phyloP scores from a whole-genome alignment of 2,888 invertebrate species.

The Ennomos erosarius region DNA sequence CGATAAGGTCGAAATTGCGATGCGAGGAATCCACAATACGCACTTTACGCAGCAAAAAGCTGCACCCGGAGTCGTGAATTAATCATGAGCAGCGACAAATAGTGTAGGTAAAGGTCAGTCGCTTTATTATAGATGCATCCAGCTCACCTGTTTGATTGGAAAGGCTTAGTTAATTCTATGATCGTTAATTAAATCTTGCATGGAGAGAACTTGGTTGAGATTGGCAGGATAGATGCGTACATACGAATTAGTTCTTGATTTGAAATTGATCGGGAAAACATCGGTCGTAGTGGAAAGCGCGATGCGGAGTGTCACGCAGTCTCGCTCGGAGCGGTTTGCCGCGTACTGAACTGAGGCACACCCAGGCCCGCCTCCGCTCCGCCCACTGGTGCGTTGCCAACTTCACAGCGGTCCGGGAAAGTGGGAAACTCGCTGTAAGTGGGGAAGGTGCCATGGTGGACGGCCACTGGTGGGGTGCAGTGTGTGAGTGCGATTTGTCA shows the following conservation, averaged over 20 bases:
- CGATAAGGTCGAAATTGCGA: slow-evolving; percentile 46
- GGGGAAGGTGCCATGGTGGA: slow-evolving; percentile 60
- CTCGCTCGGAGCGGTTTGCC: slow-evolving; percentile 55
- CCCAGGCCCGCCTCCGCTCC: slow-evolving; percentile 68
- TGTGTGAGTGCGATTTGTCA: slow-evolving; percentile 54
- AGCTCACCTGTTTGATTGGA: slow-evolving; percentile 69
- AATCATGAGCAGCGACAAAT: slow-evolving; percentile 79
- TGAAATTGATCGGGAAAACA: slow-evolving; percentile 48
- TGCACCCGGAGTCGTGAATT: slow-evolving; percentile 69
- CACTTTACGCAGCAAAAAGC: slow-evolving; percentile 71
- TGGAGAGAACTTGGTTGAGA: slow-evolving; percentile 14
- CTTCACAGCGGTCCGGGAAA: slow-evolving; percentile 73
- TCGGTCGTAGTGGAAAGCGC: slow-evolving; percentile 60
- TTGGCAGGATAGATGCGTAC: slow-evolving; percentile 13
- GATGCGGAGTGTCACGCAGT: slow-evolving; percentile 54
- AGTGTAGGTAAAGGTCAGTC: slow-evolving; percentile 77
- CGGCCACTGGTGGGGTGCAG: slow-evolving; percentile 56
- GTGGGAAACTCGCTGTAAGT: slow-evolving; percentile 74
- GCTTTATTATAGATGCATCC: slow-evolving; percentile 70
- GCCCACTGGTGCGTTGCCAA: slow-evolving; percentile 68
- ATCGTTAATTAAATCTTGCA: slow-evolving; percentile 36
- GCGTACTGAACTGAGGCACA: slow-evolving; percentile 54
- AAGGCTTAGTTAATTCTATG: slow-evolving; percentile 37
- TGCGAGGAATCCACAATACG: slow-evolving; percentile 57
- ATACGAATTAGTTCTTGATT: slow-evolving; percentile 37